Evolutionary conservation across 2,113 vertebrate species (phyloP), one percentile per base, ranked within the genome.

Genomic region (Petroica traversi): DNA sequence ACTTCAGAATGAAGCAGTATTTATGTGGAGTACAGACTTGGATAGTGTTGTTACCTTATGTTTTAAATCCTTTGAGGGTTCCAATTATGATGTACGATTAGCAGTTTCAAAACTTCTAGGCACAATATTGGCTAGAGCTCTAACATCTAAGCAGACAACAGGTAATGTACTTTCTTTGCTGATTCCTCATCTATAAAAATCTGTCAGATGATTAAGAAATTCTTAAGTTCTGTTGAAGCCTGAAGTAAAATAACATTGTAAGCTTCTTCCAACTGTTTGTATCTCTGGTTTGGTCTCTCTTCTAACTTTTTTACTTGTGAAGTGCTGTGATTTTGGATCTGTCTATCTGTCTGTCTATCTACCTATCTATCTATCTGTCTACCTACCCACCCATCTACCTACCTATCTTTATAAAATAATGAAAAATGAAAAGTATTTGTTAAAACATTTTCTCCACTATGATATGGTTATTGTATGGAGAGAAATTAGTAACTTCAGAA

Each of bases 61-160:
- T 97, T 99, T 99, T 98, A 98, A 99, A 74, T 99, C 99, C 38
- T 99, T 99, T 77, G 99, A 99, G 96, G 99, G 99, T 66, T 99
- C 99, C 74, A 99, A 97, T 98, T 98, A 99, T 29, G 98, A 98
- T 75, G 99, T 99, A 33, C 97, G 99, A 55, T 97, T 99, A 89
- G 97, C 97, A 2, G 98, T 99, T n/a, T 98, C 99, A 88, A 98
- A 98, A 67, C 98, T 99, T 64, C 91, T 99, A 88, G 99, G 99
- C n/a, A 98, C 97, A 8, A 88, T 99, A 85, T 96, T 99, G 93
- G 99, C 99, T 38, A 98, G 98, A 64, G 98, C 99, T 62, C 58
- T 99, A 73, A 97, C 97, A 73, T 98, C 98, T 87, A 97, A 97
- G 86, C 98, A 98, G 72, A 89, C 91, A 85, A 38, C 98, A 97